Evolutionary conservation across 2,113 vertebrate genomes (phyloP).

Genomic region (Mola mola): DNA sequence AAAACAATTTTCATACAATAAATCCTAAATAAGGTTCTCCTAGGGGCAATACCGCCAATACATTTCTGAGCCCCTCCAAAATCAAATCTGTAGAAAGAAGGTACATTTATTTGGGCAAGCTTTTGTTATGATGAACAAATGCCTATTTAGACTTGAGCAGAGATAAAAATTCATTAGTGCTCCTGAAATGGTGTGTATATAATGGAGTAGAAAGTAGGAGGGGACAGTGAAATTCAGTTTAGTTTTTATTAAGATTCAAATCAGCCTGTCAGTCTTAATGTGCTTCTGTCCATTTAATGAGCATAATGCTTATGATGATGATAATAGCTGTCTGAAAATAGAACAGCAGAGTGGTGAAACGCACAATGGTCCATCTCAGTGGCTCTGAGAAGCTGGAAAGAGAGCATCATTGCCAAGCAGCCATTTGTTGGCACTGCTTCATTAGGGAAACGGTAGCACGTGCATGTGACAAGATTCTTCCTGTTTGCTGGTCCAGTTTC

Average conservation of each 20-base stretch:
- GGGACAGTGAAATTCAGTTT: constrained; percentile 19
- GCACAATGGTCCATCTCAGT: constrained; percentile 20
- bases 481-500: constrained; percentile 48
- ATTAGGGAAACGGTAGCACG: constrained; percentile 29
- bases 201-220: constrained; percentile 45
- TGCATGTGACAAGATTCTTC: constrained; percentile 62
- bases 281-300: constrained; percentile 29
- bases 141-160: constrained; percentile 40
- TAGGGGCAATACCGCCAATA: constrained; percentile 42
- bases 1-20: too few relatives aligned
- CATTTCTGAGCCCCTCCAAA: constrained; percentile 44
- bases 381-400: constrained; percentile 15
- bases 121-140: constrained; percentile 65
- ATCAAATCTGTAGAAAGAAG: constrained; percentile 50
- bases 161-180: constrained; percentile 65
- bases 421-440: constrained; percentile 20
- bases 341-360: constrained; percentile 36
- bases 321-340: constrained; percentile 50
- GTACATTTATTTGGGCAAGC: constrained; percentile 52
- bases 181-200: constrained; percentile 65
- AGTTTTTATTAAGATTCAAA: constrained; percentile 39
- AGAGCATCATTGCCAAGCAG: constrained; percentile 3
- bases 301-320: constrained; percentile 39
- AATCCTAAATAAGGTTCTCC: constrained; percentile 39
- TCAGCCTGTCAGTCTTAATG: constrained; percentile 38